These are phyloP conservation scores for Tinea trinotella DNA, from an alignment of 2,888 invertebrate genomes.

Conservation along the genomic window DNA sequence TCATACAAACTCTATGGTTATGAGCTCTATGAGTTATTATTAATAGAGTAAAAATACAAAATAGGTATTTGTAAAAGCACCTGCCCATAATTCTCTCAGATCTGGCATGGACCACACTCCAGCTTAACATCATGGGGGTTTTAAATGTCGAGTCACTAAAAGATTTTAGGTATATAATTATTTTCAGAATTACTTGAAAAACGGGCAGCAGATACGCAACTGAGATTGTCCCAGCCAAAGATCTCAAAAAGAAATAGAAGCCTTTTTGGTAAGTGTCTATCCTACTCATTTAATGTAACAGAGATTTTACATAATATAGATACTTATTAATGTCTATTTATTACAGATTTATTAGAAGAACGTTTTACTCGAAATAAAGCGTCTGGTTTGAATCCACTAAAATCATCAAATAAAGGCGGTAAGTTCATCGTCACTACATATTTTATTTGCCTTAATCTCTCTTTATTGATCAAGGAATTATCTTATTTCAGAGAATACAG, in stretches of 20 bases:
- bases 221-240: background rate
- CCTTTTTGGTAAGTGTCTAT: background rate
- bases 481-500: background rate
- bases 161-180: background rate
- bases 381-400: background rate
- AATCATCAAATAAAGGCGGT: background rate
- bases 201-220: background rate
- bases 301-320: background rate
- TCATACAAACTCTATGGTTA: too few species aligned
- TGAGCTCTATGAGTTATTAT: too few species aligned
- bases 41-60: too few species aligned
- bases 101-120: too few species aligned
- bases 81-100: too few species aligned
- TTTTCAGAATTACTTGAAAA: constrained; percentile 2
- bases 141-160: too few species aligned
- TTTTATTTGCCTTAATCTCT: constrained; percentile 13
- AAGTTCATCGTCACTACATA: too few species aligned
- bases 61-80: too few species aligned
- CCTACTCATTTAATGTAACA: background rate
- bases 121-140: too few species aligned
- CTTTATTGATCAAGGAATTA: constrained; percentile 24
- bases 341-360: constrained; percentile 3
- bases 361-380: background rate
- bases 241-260: background rate
- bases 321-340: background rate